Evolutionary conservation across 1,140 invertebrate species (phyloP), one percentile per base, ranked within the genome.

Genomic region (Kradibia gibbosae): DNA sequence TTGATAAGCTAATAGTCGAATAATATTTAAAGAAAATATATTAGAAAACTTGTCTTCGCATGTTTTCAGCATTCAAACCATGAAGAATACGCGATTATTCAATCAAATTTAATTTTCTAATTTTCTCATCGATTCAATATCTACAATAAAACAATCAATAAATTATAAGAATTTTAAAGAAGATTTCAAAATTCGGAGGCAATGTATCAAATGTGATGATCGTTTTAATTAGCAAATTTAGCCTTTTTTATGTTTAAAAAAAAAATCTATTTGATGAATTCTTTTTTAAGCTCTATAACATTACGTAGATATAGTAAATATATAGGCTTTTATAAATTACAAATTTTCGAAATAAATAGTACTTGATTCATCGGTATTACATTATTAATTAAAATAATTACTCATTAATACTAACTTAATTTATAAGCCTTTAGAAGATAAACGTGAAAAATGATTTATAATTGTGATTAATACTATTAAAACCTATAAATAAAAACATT

Each of bases 291-390:
- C 17, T 60, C 4, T 11, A 25, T 31, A 72, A 15, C 31, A n/a
- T 48, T 72, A 28, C 8, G n/a, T 57, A 74, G 57, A 74, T 57
- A 20, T 74, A n/a, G n/a, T n/a, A n/a, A n/a, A n/a, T 74, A 74
- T 22, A 25, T 77, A 62, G 42, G 22, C 11, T 3, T 25, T 20
- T 71, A 71, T 28, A 67, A 39, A 71, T 28, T 39, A 48, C 39
- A 71, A 71, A 10, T 36, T 36, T 34, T 7, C 1, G 8, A 11
- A 73, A 53, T 53, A 17, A 22, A n/a, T 8, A 39, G 42, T 39
- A 36, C 17, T 10, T 39, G 50, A 75, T 57, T 75, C 48, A 57
- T 57, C 2, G 28, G 25, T 25, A 65, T 42, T 65, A 11, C 28
- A 53, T 62, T 36, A 13, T 36, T 53, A 36, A 53, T 73, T 73